phyloP scores from a whole-genome alignment of 2,888 invertebrate genomes.

The Chrysina gloriosa region DNA sequence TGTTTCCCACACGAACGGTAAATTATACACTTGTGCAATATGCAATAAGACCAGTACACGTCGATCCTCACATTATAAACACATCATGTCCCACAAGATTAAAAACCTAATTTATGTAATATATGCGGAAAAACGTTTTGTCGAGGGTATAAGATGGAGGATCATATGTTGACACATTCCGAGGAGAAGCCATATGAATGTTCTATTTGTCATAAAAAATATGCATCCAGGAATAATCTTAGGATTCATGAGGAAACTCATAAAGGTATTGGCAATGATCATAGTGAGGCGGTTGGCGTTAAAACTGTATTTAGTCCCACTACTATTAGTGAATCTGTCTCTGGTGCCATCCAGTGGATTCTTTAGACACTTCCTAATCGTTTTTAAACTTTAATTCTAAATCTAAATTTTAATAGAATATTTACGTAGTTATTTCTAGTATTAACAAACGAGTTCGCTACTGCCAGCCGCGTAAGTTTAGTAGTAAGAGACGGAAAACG shows the following conservation, averaged over 20 bases:
- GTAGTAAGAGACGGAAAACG: too few species aligned
- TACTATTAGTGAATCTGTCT: too few species aligned
- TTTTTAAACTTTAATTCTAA: too few species aligned
- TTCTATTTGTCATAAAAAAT: constrained; percentile 51
- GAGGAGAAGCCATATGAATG: constrained; percentile 51
- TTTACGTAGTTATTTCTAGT: too few species aligned
- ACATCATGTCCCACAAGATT: constrained; percentile 49
- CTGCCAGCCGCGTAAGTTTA: too few species aligned
- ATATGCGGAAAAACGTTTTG: constrained; percentile 54
- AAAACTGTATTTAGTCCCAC: too few species aligned
- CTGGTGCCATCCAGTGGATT: too few species aligned
- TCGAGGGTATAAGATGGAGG: constrained; percentile 51
- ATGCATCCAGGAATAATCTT: constrained; percentile 52
- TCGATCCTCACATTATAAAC: constrained; percentile 49
- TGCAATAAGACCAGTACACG: constrained; percentile 50
- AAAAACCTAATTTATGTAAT: constrained; percentile 52
- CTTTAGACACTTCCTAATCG: too few species aligned
- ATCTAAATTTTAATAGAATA: too few species aligned
- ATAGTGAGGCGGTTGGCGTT: too few species aligned
- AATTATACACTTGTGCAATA: constrained; percentile 48
- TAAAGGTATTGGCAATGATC: too few species aligned
- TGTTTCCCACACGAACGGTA: constrained; percentile 43
- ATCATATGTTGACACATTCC: constrained; percentile 53
- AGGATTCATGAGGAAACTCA: constrained; percentile 54
- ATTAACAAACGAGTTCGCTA: too few species aligned